Evolutionary conservation across 2,888 invertebrate species (phyloP).

Genomic region (Microctonus hyperodae): DNA sequence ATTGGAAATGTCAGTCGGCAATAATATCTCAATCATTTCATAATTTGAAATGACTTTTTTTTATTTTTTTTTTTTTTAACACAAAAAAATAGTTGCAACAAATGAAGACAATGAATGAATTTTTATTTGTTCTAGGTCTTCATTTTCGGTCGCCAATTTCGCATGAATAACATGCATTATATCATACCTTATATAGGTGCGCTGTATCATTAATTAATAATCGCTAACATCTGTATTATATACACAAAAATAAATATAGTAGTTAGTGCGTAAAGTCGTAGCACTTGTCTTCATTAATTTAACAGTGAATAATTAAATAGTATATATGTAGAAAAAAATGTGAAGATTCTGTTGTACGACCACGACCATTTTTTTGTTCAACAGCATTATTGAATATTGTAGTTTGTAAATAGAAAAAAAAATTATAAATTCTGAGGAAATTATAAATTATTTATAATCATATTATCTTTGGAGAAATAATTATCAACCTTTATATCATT

Average conservation of each 20-base stretch:
- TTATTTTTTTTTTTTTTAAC: conserved; percentile 4
- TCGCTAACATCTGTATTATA: conserved; percentile 47
- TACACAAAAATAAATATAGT: conserved; percentile 41
- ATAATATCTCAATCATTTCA: neutral
- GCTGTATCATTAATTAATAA: conserved; percentile 35
- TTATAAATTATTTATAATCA: neutral
- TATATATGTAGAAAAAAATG: conserved; percentile 5
- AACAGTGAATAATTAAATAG: neutral
- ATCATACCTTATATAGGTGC: conserved; percentile 40
- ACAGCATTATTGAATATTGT: conserved; percentile 52
- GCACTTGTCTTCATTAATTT: conserved; percentile 18
- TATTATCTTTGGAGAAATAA: neutral
- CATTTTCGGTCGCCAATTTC: conserved; percentile 44
- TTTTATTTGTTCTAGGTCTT: conserved; percentile 15
- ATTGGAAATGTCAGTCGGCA: conserved; percentile 35
- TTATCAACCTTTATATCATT: neutral
- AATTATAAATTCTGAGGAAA: conserved; percentile 26
- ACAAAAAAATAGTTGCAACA: conserved; percentile 7
- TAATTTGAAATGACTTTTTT: conserved; percentile 23
- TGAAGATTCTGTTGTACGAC: conserved; percentile 50
- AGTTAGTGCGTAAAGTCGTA: conserved; percentile 52
- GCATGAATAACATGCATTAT: conserved; percentile 28
- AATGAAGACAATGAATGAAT: neutral
- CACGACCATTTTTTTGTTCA: conserved; percentile 52
- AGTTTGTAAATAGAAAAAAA: conserved; percentile 54